phyloP scores from a whole-genome alignment of 1,140 invertebrate genomes.

The Holotrichia oblita region DNA sequence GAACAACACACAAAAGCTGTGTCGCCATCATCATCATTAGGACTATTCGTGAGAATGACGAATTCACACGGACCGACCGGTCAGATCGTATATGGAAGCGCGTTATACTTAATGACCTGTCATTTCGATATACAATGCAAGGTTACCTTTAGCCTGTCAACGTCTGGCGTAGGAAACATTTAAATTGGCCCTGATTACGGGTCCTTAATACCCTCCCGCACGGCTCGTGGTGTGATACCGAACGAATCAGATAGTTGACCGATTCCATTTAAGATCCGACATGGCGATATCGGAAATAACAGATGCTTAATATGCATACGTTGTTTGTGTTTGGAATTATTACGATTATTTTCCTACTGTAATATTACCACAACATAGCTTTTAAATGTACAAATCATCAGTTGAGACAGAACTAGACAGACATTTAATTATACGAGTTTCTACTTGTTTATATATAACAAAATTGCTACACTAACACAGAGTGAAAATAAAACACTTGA shows the following conservation, averaged over 20 bases:
- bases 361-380: too few species aligned
- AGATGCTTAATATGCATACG: too few species aligned
- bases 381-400: too few species aligned
- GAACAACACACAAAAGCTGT: not conserved
- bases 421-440: too few species aligned
- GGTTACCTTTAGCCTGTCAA: conserved; percentile 27
- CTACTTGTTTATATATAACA: too few species aligned
- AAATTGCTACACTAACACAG: not conserved
- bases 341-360: too few species aligned
- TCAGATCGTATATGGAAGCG: conserved; percentile 4
- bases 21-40: conserved; percentile 17
- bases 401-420: too few species aligned
- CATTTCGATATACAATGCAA: conserved; percentile 29
- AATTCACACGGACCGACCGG: not conserved
- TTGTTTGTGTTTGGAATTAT: too few species aligned
- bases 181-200: conserved; percentile 31
- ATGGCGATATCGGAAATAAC: too few species aligned
- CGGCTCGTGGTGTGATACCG: not conserved
- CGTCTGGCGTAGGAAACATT: conserved; percentile 21
- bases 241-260: not conserved
- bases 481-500: not conserved
- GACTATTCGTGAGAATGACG: conserved; percentile 22
- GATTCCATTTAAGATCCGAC: too few species aligned
- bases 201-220: conserved; percentile 23
- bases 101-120: conserved; percentile 29